phyloP scores from a whole-genome alignment of 2,888 invertebrate genomes.

The Apamea anceps region DNA sequence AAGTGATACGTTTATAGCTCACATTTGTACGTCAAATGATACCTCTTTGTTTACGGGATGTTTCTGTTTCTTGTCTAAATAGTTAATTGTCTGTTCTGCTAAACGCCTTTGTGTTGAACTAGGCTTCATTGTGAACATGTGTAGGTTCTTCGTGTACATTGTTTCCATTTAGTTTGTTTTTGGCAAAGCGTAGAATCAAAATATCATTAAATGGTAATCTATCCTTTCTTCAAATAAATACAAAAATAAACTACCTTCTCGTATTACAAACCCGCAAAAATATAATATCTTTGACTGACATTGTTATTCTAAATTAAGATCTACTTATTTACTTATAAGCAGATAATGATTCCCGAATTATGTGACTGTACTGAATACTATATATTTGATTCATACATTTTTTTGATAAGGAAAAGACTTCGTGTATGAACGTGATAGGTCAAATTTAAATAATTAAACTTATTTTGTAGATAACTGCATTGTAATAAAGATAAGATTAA shows the following conservation, averaged over 20 bases:
- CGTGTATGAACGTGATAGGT: constrained; percentile 52
- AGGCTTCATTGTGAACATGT: not conserved
- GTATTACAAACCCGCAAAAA: not conserved
- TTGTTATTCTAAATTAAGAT: not conserved
- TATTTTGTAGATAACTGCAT: constrained; percentile 16
- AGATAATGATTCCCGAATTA: not conserved
- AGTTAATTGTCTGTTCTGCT: constrained; percentile 13
- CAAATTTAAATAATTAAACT: constrained; percentile 22
- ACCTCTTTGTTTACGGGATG: constrained; percentile 52
- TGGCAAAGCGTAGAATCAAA: not conserved
- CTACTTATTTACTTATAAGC: not conserved
- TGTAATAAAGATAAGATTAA: constrained; percentile 36
- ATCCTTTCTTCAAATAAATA: not conserved
- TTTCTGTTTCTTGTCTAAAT: constrained; percentile 22
- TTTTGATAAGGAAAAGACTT: not conserved
- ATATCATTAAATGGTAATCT: not conserved
- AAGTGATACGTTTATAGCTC: constrained; percentile 47
- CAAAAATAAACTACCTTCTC: not conserved
- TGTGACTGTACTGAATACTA: not conserved
- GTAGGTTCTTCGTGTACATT: not conserved
- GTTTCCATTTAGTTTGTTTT: not conserved
- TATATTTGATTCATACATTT: not conserved
- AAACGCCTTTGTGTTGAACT: constrained; percentile 22
- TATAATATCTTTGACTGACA: not conserved
- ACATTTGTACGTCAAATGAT: constrained; percentile 46